These are phyloP conservation scores for Drosophila pallidifrons DNA, from an alignment of 1,140 invertebrate genomes.

Conservation along the genomic window DNA sequence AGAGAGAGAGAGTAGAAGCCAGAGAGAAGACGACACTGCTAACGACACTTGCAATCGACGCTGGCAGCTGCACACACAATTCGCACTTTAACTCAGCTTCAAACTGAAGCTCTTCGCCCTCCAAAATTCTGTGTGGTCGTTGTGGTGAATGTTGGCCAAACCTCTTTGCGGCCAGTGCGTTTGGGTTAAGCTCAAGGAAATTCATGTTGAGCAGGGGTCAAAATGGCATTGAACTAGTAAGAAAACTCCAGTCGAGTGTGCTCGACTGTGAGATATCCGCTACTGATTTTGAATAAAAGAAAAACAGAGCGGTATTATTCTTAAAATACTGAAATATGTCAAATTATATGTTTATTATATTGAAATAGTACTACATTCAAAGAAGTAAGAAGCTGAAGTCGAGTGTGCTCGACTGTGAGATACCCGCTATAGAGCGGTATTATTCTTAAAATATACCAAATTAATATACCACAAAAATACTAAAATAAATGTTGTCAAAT, in stretches of 20 bases:
- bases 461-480: too few species aligned
- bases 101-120: neutral
- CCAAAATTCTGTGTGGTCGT: slow-evolving; percentile 21
- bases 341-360: too few species aligned
- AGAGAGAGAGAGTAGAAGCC: neutral
- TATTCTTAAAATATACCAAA: too few species aligned
- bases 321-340: too few species aligned
- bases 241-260: neutral
- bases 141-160: neutral
- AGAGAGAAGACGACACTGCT: slow-evolving; percentile 3
- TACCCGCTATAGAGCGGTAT: too few species aligned
- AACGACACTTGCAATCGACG: slow-evolving; percentile 54
- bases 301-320: too few species aligned
- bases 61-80: slow-evolving; percentile 1
- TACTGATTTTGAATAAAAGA: too few species aligned
- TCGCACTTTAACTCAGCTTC: slow-evolving; percentile 24
- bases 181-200: slow-evolving; percentile 1
- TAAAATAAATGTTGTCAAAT: too few species aligned
- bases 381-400: too few species aligned
- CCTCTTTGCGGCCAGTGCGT: neutral
- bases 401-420: too few species aligned
- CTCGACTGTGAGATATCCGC: too few species aligned
- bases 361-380: too few species aligned
- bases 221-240: neutral
- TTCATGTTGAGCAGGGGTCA: neutral